Conservation (phyloP, 1,140 invertebrate genomes). For the Lethrus apterus region DNA sequence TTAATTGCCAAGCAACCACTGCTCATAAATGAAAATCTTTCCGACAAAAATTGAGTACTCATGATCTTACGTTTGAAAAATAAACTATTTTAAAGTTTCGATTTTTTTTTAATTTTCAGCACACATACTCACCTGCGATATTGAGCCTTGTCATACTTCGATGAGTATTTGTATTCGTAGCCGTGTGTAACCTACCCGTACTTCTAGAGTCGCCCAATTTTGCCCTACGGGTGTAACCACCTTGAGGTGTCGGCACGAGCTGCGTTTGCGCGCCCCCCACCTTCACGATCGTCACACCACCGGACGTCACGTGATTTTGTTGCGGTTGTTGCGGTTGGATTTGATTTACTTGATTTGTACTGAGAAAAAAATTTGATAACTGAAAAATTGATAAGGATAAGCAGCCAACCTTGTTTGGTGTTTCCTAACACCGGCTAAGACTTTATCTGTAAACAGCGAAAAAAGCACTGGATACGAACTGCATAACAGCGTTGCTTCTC, state of each 20-base stretch:
- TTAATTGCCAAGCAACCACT: no score
- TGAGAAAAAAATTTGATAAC: conserved; percentile 16
- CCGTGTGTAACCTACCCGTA: conserved; percentile 59
- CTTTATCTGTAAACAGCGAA: conserved; percentile 67
- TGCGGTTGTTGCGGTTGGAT: conserved; percentile 28
- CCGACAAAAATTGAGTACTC: no score
- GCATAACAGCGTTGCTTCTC: conserved; percentile 70
- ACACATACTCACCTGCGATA: conserved; percentile 46
- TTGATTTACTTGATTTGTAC: conserved; percentile 36
- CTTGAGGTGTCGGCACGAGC: conserved; percentile 32
- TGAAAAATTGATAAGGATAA: not conserved
- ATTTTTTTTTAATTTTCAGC: not conserved
- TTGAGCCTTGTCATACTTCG: conserved; percentile 67
- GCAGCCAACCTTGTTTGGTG: conserved; percentile 45
- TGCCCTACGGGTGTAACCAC: conserved; percentile 53
- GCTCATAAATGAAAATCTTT: no score
- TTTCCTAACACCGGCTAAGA: conserved; percentile 61
- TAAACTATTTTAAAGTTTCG: no score
- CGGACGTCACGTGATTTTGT: conserved; percentile 58
- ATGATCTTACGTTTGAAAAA: no score
- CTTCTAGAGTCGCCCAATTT: conserved; percentile 61
- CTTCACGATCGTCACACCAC: conserved; percentile 68
- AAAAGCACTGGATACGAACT: conserved; percentile 68
- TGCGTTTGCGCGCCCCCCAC: conserved; percentile 47
- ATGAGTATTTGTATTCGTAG: conserved; percentile 58